Base-by-base conservation (phyloP, 2,888 invertebrate genomes). In the Perizoma affinitatum region DNA sequence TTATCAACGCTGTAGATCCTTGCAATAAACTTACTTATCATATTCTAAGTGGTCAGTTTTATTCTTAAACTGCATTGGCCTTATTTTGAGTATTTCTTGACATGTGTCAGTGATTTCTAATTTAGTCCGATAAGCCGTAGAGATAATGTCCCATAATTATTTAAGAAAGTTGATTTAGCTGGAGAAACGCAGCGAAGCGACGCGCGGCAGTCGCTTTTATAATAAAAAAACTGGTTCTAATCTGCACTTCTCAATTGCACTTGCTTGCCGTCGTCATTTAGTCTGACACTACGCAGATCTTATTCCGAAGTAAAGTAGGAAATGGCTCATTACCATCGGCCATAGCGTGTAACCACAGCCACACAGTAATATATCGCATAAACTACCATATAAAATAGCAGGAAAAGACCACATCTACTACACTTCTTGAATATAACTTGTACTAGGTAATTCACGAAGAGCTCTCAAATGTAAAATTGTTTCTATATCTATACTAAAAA, bases 231-330 rank as follows among this genome's bases (percentile, higher is more conserved):
- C 63, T 45, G 58, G 60, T 62, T 54, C 35, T 10, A 36, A 48
- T 54, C 58, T 65, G 63, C 58, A 61, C 56, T 53, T 52, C 36
- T 48, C 34, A 58, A 47, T 56, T 48, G 44, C 58, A 60, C 65
- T 53, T 7, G 22, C 22, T 56, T 36, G 49, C 44, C 8, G 44
- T 5, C 55, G 58, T 61, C 44, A 55, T 63, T 63, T 34, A 49
- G 43, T 33, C 54, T 54, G 10, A 62, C 51, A 64, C 65, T 58
- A 63, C 60, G 54, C 55, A 54, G 34, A 40, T 40, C 67, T 62
- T 57, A 68, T 67, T 67, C 53, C 61, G 54, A 69, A 65, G 70
- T 78, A 78, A 86, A 84, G 82, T 81, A 87, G 87, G 87, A 87
- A 85, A 77, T 75, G 34, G 54, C 75, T 80, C 71, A 79, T 87